A percentile compares a stretch with the other conserved stretches of the same genome.
phyloP scores from a whole-genome alignment of 2,797 vertebrate genomes.

The Acanthiza pusilla region DNA sequence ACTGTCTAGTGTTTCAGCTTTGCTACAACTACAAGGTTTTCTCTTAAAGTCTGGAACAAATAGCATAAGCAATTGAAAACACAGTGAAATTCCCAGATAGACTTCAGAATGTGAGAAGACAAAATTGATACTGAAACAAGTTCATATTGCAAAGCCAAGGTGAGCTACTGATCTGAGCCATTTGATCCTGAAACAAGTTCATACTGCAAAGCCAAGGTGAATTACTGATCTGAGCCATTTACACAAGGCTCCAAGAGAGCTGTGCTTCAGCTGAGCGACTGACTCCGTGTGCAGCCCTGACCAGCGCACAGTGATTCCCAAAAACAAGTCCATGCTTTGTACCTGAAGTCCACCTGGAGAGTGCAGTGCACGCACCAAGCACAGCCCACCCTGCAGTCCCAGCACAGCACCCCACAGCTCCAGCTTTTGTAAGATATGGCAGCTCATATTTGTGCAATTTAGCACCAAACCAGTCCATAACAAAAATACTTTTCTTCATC shows the following conservation, averaged over 20 bases:
- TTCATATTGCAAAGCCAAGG: neutral
- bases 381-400: neutral
- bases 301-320: neutral
- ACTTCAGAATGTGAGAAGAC: neutral
- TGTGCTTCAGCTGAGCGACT: fast-evolving
- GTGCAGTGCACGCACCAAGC: fast-evolving
- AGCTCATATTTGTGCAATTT: neutral
- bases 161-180: neutral
- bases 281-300: no score
- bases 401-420: neutral
- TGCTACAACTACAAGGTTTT: neutral
- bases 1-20: neutral
- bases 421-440: fast-evolving
- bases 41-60: neutral
- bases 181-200: neutral
- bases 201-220: neutral
- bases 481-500: neutral
- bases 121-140: neutral
- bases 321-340: fast-evolving
- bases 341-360: neutral
- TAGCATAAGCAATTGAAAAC: neutral
- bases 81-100: neutral
- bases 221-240: neutral
- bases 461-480: neutral
- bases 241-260: neutral